Base-by-base conservation (phyloP, 2,888 invertebrate species). In the Noctua janthe region DNA sequence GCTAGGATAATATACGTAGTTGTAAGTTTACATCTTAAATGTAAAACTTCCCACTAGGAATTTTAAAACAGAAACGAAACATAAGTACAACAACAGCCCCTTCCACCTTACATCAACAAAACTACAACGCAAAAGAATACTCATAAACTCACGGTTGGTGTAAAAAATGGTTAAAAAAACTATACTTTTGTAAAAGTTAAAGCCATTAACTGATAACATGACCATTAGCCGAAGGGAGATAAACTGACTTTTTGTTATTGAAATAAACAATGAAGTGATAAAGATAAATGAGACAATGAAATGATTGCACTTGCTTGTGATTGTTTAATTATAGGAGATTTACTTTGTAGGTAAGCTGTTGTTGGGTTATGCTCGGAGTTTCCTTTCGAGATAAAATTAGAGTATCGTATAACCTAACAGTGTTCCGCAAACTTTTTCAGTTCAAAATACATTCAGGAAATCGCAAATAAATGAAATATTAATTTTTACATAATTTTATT, bases 191-290 rank as follows among this genome's bases (percentile, higher is more conserved):
- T 91, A 91, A 92, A 93, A 90, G 87, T 84, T 84, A 69, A 86
- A 87, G 71, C 93, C 93, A 94, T 94, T 94, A 94, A 89, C 90
- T 91, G 94, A 94, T 94, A 94, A 94, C 81, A 80, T 51, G 87
- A 88, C 92, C 91, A 93, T 94, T 93, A 94, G 91, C 83, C 79
- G 51, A 78, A 78, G 54, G 56, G 35, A 91, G 94, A 94, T 92
- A 94, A 92, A 85, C 69, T 74, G 80, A 88, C 83, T 88, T 90
- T 90, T 89, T 87, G 87, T 89, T 90, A 91, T 88, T 88, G 83
- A 85, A 90, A 87, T 88, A 89, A 74, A 85, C 89, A 80, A 86
- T 85, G 83, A 79, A 76, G 80, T 78, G 81, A 80, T 62, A 70
- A 43, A 87, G 90, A 88, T 88, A 86, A 17, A 56, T 79, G 15